A percentile compares a stretch with the other conserved stretches of the same genome.
Evolutionary conservation across 2,797 vertebrate genomes (phyloP).

Genomic region (Tapirus indicus): DNA sequence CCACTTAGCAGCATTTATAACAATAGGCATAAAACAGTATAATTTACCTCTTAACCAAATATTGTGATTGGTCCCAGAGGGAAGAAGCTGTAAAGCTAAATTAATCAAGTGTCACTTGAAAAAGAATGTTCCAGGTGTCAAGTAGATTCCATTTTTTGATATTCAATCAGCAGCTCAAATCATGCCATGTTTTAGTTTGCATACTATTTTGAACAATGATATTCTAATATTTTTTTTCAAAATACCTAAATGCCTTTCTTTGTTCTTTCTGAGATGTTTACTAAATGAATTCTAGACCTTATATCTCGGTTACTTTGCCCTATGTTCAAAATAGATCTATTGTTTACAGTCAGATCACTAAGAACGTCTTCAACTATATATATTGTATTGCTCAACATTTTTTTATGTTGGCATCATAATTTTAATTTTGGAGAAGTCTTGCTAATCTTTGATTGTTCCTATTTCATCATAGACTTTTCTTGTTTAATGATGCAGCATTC

Average conservation of each 20-base stretch:
- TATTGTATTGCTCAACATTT: neutral
- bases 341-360: neutral
- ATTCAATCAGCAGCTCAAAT: neutral
- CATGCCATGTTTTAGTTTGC: neutral
- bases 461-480: neutral
- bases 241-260: neutral
- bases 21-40: neutral
- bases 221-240: slow-evolving; percentile 13
- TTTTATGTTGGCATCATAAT: neutral
- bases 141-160: neutral
- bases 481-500: neutral
- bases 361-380: neutral
- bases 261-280: neutral
- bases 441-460: neutral
- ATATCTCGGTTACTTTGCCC: neutral
- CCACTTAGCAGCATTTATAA: neutral
- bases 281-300: neutral
- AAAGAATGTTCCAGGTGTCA: neutral
- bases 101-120: neutral
- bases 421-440: neutral
- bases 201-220: neutral
- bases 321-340: neutral
- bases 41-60: neutral
- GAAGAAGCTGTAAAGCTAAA: neutral
- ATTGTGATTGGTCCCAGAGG: neutral